Evolutionary conservation across 2,113 vertebrate genomes (phyloP).

Genomic region (Tympanuchus pallidicinctus): DNA sequence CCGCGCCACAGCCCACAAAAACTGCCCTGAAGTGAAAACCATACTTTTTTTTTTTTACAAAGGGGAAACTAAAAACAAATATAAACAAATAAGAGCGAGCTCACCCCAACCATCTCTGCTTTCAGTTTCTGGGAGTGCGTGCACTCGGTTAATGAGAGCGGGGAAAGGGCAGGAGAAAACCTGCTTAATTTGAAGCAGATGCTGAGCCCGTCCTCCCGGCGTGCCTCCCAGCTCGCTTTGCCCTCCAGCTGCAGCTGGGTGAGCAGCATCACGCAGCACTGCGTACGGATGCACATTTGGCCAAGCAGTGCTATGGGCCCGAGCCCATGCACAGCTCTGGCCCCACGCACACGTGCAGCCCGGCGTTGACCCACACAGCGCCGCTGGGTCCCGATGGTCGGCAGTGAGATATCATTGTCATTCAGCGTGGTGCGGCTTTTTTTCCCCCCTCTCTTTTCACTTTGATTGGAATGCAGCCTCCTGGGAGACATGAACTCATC

Average conservation of each 20-base stretch:
- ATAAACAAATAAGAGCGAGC: rapidly evolving
- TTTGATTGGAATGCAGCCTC: conserved; percentile 60
- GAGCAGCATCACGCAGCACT: not conserved
- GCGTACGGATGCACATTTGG: not conserved
- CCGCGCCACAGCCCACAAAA: conserved; percentile 2
- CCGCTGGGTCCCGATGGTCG: not conserved
- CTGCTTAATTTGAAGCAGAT: not conserved
- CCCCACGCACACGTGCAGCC: not conserved
- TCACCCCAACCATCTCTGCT: not conserved
- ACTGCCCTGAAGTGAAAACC: not conserved
- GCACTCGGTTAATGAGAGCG: not conserved
- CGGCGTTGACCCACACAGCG: not conserved
- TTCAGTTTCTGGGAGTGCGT: rapidly evolving
- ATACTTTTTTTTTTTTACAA: not conserved
- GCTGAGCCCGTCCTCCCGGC: not conserved
- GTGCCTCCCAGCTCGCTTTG: not conserved
- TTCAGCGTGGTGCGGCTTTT: not conserved
- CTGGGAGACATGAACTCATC: conserved; percentile 80
- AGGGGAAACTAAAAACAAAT: not conserved
- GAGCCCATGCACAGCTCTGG: too few species aligned
- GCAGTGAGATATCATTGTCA: not conserved
- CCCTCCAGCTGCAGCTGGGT: not conserved
- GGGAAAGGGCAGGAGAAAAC: not conserved
- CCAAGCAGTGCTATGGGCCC: too few species aligned
- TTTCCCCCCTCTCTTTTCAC: conserved; percentile 11